Evolutionary conservation across 2,888 invertebrate genomes (phyloP), one percentile per base, ranked within the genome.

Genomic region (Axea sp.): DNA sequence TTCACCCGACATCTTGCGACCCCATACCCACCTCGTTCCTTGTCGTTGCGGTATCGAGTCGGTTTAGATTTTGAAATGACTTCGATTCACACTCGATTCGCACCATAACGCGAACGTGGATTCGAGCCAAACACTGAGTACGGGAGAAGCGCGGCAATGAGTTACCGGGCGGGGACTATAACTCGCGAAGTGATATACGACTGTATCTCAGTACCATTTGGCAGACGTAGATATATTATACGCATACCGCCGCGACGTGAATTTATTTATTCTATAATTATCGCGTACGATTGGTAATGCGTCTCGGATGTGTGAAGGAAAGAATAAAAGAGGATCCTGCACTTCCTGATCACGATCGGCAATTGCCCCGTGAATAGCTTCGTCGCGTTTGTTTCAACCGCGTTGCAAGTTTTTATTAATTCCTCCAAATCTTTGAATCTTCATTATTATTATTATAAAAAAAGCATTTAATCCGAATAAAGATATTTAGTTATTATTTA

Each of bases 211-310:
- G 86, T 86, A 86, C 85, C 87, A 86, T 87, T 87, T 87, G 87
- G 86, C 87, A 87, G 86, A 87, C 87, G 85, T 84, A 83, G 87
- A 87, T 87, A 86, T 86, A 87, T 87, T 84, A 83, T 83, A 80
- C 83, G 84, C 86, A 85, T 86, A 84, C 86, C 84, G 78, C 79
- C 78, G 64, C 80, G 86, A 86, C 86, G 84, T 86, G 79, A 86
- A 87, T 87, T 87, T 87, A 87, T 87, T 87, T 86, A 86, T 87
- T 87, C 86, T 86, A 86, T 86, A 87, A 87, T 87, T 87, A 87
- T 86, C 85, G 83, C 83, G 81, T 81, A 83, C 86, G 83, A 86
- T 87, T 83, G 85, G 85, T 84, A 86, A 83, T 80, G 76, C 73
- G 73, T 53, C 60, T 59, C 69, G 65, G 51, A 71, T 71, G 73